phyloP scores from a whole-genome alignment of 2,797 vertebrate genomes.

The Eupleurogrammus muticus region DNA sequence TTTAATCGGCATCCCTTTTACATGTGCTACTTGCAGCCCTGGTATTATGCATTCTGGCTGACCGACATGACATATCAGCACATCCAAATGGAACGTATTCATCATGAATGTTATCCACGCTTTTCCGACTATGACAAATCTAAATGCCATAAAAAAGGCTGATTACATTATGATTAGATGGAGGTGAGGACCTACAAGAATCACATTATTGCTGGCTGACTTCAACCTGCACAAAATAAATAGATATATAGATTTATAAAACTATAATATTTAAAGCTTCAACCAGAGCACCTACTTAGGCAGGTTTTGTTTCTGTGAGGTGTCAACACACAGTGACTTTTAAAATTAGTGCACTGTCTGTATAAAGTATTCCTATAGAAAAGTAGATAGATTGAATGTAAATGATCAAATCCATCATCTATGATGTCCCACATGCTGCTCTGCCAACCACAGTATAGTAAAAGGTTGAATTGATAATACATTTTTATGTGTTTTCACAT shows the following conservation, averaged over 20 bases:
- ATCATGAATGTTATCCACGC: neutral
- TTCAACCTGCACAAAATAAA: constrained; percentile 15
- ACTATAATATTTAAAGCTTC: no score
- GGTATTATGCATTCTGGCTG: neutral
- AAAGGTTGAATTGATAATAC: no score
- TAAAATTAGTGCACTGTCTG: no score
- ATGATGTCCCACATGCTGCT: no score
- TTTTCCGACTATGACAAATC: neutral
- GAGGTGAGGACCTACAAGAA: neutral
- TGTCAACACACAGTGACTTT: constrained; percentile 36
- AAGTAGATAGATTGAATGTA: no score
- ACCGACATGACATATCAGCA: neutral
- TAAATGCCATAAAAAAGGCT: neutral
- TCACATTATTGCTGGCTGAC: neutral
- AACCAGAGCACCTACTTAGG: constrained; percentile 17
- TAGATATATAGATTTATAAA: no score
- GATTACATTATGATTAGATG: neutral
- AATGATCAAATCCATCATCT: no score
- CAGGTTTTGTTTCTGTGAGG: no score
- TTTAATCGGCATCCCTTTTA: neutral
- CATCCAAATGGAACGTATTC: neutral
- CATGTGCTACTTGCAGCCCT: neutral
- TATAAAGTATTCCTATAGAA: no score
- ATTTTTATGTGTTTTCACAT: no score
- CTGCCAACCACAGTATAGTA: no score